A percentile compares a stretch with the other conserved stretches of the same genome.
phyloP scores from a whole-genome alignment of 2,113 vertebrate species.

The Anoplopoma fimbria region DNA sequence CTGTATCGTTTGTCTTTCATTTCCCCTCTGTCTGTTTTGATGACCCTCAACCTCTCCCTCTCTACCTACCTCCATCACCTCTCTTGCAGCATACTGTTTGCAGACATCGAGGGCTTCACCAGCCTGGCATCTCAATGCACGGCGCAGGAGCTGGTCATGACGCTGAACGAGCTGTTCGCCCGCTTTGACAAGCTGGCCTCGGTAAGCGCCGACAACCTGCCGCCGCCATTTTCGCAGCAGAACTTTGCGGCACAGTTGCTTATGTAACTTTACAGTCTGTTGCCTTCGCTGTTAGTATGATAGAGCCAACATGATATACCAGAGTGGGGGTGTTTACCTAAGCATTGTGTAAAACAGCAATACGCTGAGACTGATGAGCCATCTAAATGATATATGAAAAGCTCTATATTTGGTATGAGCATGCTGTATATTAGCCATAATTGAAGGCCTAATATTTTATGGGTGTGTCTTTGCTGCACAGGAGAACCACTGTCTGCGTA shows the following conservation, averaged over 20 bases:
- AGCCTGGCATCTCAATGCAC: conserved; percentile 98
- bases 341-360: conserved; percentile 45
- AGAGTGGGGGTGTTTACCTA: conserved; percentile 8
- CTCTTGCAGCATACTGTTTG: conserved; percentile 92
- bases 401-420: conserved; percentile 19
- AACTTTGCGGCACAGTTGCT: conserved; percentile 28
- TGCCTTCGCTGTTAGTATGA: conserved; percentile 12
- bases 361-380: conserved; percentile 33
- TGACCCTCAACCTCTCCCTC: background rate
- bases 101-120: conserved; percentile 97
- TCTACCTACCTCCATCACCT: background rate
- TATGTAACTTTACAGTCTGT: conserved; percentile 26
- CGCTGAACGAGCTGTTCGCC: conserved; percentile 96
- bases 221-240: conserved; percentile 9
- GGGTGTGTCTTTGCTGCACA: conserved; percentile 62
- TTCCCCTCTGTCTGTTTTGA: conserved; percentile 14
- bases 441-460: background rate
- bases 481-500: conserved; percentile 97
- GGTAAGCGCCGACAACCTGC: conserved; percentile 81
- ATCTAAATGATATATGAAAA: conserved; percentile 37
- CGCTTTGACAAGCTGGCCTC: conserved; percentile 97
- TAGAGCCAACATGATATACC: conserved; percentile 27
- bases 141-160: conserved; percentile 98
- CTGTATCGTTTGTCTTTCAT: conserved; percentile 30
- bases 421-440: conserved; percentile 30